phyloP scores from a whole-genome alignment of 2,888 invertebrate species.

The Cephus runcator region DNA sequence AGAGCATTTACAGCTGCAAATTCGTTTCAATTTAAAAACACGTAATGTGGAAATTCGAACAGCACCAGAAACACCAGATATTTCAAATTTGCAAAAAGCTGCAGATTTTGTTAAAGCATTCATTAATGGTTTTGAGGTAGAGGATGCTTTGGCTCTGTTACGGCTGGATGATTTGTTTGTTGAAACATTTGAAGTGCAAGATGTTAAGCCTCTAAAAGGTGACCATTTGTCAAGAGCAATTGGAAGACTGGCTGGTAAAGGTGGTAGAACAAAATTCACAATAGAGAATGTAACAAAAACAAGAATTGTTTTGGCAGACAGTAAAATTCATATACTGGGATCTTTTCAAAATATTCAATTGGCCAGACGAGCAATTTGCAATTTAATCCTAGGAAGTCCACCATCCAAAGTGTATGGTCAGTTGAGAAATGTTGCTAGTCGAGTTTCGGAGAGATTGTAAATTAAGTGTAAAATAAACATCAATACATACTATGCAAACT shows the following conservation, averaged over 20 bases:
- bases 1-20: slow-evolving; percentile 92
- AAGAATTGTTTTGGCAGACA: slow-evolving; percentile 95
- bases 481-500: neutral
- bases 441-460: slow-evolving; percentile 86
- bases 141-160: slow-evolving; percentile 94
- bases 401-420: slow-evolving; percentile 98
- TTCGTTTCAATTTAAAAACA: slow-evolving; percentile 92
- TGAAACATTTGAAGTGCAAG: slow-evolving; percentile 96
- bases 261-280: slow-evolving; percentile 95
- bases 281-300: slow-evolving; percentile 99
- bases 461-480: slow-evolving; percentile 44
- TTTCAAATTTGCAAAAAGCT: slow-evolving; percentile 93
- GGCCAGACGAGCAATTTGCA: slow-evolving; percentile 94
- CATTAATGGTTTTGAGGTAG: slow-evolving; percentile 94
- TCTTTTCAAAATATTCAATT: slow-evolving; percentile 96
- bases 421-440: slow-evolving; percentile 84
- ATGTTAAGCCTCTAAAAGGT: slow-evolving; percentile 94
- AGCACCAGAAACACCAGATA: slow-evolving; percentile 80
- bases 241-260: slow-evolving; percentile 97
- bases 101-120: slow-evolving; percentile 99
- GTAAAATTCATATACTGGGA: slow-evolving; percentile 96
- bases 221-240: slow-evolving; percentile 96
- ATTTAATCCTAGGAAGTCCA: slow-evolving; percentile 95
- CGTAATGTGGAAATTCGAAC: slow-evolving; percentile 88
- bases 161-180: slow-evolving; percentile 96